Conservation (phyloP, 1,140 invertebrate species). For the Laupala kohalensis region DNA sequence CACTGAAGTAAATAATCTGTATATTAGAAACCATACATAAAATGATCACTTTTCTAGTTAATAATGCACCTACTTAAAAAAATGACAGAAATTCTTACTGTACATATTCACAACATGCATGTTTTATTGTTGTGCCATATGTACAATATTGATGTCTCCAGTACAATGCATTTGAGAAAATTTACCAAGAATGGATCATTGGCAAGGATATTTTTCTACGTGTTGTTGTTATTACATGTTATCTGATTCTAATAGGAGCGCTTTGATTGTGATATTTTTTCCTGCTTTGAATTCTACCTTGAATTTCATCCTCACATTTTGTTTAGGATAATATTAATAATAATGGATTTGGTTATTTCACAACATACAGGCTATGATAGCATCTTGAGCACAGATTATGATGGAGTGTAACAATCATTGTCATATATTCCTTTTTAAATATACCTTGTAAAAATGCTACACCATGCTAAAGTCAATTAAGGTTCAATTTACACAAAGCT, state of each 20-base stretch:
- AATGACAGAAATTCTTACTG: not conserved
- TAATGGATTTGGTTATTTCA: not conserved
- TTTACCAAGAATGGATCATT: constrained; percentile 1
- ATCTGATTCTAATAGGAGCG: not conserved
- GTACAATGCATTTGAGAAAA: constrained; percentile 2
- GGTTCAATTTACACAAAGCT: not conserved
- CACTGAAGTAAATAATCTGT: not conserved
- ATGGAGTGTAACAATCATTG: not conserved
- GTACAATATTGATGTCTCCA: constrained; percentile 8
- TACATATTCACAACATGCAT: constrained; percentile 11
- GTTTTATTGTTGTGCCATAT: constrained; percentile 9
- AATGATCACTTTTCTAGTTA: not conserved
- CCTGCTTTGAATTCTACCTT: not conserved
- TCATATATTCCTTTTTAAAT: not conserved
- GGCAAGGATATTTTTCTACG: not conserved
- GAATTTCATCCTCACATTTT: not conserved
- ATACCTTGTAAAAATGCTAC: not conserved
- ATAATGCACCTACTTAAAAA: constrained; percentile 3
- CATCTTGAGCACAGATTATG: constrained; percentile 1
- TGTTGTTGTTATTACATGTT: not conserved
- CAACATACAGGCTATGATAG: constrained; percentile 1
- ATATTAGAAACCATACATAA: not conserved
- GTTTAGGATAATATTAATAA: not conserved
- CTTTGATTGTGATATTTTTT: not conserved
- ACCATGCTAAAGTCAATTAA: not conserved